Conservation (phyloP, 2,797 vertebrate genomes). For the Malurus leucopterus region DNA sequence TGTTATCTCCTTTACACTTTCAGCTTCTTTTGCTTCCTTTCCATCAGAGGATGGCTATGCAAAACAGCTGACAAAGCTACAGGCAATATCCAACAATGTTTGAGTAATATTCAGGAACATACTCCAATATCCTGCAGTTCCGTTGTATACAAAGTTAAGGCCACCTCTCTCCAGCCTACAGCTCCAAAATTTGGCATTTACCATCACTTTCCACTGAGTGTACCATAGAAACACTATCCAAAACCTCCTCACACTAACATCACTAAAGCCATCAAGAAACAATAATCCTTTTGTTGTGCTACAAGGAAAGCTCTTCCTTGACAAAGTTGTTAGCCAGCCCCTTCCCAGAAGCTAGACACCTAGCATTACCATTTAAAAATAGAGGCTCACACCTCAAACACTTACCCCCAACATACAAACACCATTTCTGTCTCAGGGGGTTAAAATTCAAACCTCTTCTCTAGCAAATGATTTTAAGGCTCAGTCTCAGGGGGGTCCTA, state of each 20-base stretch:
- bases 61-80: neutral
- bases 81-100: neutral
- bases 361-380: neutral
- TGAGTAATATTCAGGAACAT: neutral
- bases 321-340: neutral
- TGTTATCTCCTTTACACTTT: neutral
- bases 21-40: neutral
- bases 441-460: neutral
- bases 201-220: neutral
- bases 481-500: neutral
- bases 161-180: neutral
- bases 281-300: neutral
- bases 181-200: neutral
- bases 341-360: neutral
- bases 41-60: neutral
- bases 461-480: neutral
- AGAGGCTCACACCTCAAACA: neutral
- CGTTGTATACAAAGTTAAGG: neutral
- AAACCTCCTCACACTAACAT: neutral
- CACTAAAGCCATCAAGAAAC: neutral
- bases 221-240: neutral
- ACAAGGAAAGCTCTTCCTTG: neutral
- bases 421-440: accelerated
- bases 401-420: neutral
- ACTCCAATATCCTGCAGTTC: neutral